These are phyloP conservation scores for Trissolcus brochymenae DNA, from an alignment of 2,888 invertebrate genomes.

Conservation along the genomic window DNA sequence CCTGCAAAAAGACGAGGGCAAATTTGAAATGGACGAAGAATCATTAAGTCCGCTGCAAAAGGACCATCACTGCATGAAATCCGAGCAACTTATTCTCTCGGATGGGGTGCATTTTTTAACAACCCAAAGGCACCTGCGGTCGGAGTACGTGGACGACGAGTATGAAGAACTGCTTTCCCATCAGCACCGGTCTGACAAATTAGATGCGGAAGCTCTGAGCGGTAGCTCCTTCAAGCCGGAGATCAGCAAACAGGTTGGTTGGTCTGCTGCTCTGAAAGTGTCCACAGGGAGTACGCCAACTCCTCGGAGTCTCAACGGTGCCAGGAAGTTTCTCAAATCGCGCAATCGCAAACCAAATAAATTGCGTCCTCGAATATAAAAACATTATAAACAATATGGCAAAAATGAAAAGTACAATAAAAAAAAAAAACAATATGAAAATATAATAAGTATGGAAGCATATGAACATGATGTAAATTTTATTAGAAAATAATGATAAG, in stretches of 20 bases:
- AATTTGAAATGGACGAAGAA: constrained; percentile 33
- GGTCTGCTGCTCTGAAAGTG: constrained; percentile 60
- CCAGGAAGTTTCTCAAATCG: constrained; percentile 57
- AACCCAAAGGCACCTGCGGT: constrained; percentile 67
- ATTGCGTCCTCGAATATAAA: constrained; percentile 56
- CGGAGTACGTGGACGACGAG: constrained; percentile 40
- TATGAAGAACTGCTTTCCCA: constrained; percentile 19
- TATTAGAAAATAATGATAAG: too few species aligned
- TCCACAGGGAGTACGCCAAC: constrained; percentile 60
- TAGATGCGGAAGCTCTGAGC: constrained; percentile 20
- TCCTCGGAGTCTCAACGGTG: constrained; percentile 60
- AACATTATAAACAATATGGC: not conserved
- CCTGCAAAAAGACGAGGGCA: constrained; percentile 57
- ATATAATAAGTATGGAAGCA: too few species aligned
- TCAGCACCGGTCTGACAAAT: constrained; percentile 50
- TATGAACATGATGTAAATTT: too few species aligned
- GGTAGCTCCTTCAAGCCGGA: constrained; percentile 69
- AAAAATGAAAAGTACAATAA: too few species aligned
- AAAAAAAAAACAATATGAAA: too few species aligned
- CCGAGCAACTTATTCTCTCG: constrained; percentile 65
- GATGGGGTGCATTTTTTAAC: constrained; percentile 72
- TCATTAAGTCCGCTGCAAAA: constrained; percentile 16
- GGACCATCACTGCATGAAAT: constrained; percentile 48
- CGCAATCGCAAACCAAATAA: constrained; percentile 49
- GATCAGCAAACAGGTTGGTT: constrained; percentile 75